These are phyloP conservation scores for Acromyrmex charruanus DNA, from an alignment of 1,140 invertebrate species.

Conservation along the genomic window DNA sequence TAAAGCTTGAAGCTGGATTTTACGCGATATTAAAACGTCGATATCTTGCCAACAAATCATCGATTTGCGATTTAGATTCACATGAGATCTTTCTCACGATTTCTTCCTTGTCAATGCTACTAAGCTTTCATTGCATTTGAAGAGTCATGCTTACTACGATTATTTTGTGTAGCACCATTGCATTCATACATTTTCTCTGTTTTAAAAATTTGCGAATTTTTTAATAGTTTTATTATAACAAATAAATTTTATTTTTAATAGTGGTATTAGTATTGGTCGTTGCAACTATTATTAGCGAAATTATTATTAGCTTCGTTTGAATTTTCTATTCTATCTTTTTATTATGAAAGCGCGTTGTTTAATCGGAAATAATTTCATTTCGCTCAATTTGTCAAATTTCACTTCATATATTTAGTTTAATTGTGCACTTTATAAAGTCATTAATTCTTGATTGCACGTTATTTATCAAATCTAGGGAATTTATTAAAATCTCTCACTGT, in stretches of 20 bases:
- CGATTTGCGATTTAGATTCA: not conserved
- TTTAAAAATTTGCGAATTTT: not conserved
- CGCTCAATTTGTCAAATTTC: not conserved
- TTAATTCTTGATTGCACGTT: not conserved
- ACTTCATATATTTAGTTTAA: not conserved
- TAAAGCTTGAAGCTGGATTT: not conserved
- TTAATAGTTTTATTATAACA: not conserved
- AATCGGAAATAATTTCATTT: not conserved
- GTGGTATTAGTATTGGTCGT: not conserved
- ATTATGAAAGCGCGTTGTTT: not conserved
- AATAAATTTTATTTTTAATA: not conserved
- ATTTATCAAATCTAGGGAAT: not conserved
- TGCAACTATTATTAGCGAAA: not conserved
- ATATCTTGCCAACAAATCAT: not conserved
- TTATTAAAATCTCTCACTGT: slow-evolving; percentile 10
- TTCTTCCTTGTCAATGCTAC: slow-evolving; percentile 14
- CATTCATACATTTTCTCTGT: no score
- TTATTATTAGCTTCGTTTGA: not conserved
- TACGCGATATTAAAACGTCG: not conserved
- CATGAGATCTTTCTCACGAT: slow-evolving; percentile 53
- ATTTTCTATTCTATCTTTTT: no score
- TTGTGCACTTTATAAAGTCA: not conserved
- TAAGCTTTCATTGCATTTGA: not conserved
- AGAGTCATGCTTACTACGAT: no score
- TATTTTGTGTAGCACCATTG: no score